Evolutionary conservation across 2,888 invertebrate species (phyloP), one percentile per base, ranked within the genome.

Genomic region (Proisotoma minuta): DNA sequence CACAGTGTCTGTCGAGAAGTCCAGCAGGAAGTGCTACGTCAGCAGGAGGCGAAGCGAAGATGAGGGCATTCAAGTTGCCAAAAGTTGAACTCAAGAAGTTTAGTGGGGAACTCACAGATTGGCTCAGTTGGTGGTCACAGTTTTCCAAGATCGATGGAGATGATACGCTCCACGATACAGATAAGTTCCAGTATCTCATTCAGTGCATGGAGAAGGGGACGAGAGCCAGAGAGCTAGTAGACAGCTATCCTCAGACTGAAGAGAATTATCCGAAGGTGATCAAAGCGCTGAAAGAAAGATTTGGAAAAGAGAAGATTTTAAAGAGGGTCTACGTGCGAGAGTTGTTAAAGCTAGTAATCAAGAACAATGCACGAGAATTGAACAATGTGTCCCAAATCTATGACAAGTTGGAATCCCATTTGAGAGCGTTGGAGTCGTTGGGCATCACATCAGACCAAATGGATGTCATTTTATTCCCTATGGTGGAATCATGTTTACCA

Each of bases 401-500:
- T n/a, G 5, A 12, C 5, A 43, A 43, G 20, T 43, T 43, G 43
- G 50, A 49, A 24, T 23, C 49, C 5, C 49, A 49, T 3, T n/a
- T 49, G 8, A 22, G 49, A 23, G 52, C 52, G 3, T 28, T 52
- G n/a, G 52, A 28, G 20, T 52, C 52, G 28, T 28, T 52, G 26
- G 23, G 24, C 4, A n/a, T 28, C 3, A 24, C 27, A n/a, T 5
- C 10, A n/a, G 43, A 5, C 4, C 18, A 43, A 5, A 8, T 15
- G 15, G 8, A 8, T 34, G 8, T 15, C 8, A 10, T 52, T 20
- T 4, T 52, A 20, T 52, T 4, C 20, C 52, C 52, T 4, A 12
- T 52, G 28, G 52, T 52, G 52, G 52, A 52, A 28, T 52, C 52
- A 52, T n/a, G 28, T 10, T 20, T 52, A 3, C 18, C 28, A n/a